Evolutionary conservation across 2,888 invertebrate genomes (phyloP), one percentile per base, ranked within the genome.

Genomic region (Caenorhabditis imperialis): DNA sequence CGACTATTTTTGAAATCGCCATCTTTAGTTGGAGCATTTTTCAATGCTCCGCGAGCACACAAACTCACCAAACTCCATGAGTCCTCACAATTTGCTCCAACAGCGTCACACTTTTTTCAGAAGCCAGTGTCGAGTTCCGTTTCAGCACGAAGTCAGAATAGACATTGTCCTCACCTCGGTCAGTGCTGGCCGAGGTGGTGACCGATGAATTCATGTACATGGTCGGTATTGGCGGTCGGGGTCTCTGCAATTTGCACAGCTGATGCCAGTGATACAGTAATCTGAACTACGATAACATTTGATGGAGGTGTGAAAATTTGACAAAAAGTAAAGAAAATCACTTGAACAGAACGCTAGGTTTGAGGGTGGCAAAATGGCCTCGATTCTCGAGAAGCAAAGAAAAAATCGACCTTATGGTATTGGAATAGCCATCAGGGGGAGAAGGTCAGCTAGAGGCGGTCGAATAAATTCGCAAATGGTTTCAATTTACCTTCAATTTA

Each of bases 51-150:
- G n/a, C n/a, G n/a, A n/a, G n/a, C n/a, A n/a, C n/a, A 23, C 3
- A 38, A 7, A 23, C 69, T 23, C 2, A 79, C 97, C 97, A 97
- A 86, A 97, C 94, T 44, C 95, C 94, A 90, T 96, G 95, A 33
- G 94, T 94, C 81, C 94, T 92, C 88, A 94, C 92, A 82, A 96
- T 91, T 79, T 95, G 91, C 89, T 96, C 96, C 88, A 94, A 62
- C 25, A 79, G 57, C 8, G 80, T 69, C n/a, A 79, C 70, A 16
- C 71, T 54, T 37, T 67, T 77, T 18, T 51, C 61, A 33, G 44
- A 45, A 25, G 65, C 60, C 16, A 60, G 40, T 37, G 67, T 60
- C n/a, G 67, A 60, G 40, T 73, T 73, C 18, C 61, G n/a, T 38
- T 53, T 65, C 44, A 54, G 44, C 44, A 73, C 67, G 27, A 73